Conservation (phyloP, 2,888 invertebrate species). For the Cephus rjabovi region DNA sequence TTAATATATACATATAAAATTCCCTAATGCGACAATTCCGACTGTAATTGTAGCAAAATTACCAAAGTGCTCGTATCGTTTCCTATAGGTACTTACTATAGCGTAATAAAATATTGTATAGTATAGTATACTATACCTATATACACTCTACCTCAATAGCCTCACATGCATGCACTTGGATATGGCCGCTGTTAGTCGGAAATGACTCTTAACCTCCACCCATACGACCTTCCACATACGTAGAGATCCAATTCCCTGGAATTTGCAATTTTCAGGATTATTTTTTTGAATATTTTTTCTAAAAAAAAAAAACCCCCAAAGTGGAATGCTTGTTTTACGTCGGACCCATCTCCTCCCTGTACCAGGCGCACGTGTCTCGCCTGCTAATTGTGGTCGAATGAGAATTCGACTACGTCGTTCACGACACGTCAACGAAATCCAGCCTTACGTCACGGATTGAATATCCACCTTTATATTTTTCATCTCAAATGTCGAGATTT, state of each 20-base stretch:
- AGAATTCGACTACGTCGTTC: neutral
- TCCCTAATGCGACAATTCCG: neutral
- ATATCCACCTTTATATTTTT: neutral
- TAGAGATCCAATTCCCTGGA: neutral
- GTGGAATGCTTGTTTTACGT: neutral
- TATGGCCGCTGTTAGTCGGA: neutral
- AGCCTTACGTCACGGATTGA: neutral
- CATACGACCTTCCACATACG: neutral
- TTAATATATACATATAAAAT: neutral
- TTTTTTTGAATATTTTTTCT: neutral
- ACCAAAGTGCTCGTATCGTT: neutral
- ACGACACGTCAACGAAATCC: neutral
- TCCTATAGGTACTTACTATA: neutral
- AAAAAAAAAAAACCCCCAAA: neutral
- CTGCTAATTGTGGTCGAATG: neutral
- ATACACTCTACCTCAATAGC: neutral
- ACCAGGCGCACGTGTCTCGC: neutral
- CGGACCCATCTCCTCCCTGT: neutral
- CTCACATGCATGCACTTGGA: neutral
- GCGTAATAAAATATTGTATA: neutral
- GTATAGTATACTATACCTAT: neutral
- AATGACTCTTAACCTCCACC: neutral
- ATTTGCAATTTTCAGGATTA: neutral
- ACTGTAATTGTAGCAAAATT: neutral
- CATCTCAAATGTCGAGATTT: neutral